A percentile compares a stretch with the other conserved stretches of the same genome.
phyloP scores from a whole-genome alignment of 2,113 vertebrate species.

The Oryzias javanicus region DNA sequence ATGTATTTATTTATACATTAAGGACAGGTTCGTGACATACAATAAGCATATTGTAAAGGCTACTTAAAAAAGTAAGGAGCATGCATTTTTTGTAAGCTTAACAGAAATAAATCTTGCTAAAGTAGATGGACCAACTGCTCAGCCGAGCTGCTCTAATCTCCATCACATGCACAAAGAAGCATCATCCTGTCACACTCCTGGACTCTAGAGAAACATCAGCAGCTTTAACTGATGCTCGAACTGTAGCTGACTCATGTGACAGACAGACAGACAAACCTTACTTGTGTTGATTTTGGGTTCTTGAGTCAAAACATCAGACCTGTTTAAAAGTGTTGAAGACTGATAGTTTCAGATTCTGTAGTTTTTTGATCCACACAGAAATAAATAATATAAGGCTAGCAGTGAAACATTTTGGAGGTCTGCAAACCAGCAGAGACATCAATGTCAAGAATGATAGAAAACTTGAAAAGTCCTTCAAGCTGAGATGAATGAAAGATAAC shows the following conservation, averaged over 20 bases:
- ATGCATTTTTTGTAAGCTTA: constrained; percentile 18
- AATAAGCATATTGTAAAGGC: neutral
- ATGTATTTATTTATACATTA: too few species aligned
- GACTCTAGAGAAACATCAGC: constrained; percentile 4
- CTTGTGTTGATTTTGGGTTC: too few species aligned
- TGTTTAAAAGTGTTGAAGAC: too few species aligned
- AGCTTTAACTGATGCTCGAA: neutral
- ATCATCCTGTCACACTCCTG: neutral
- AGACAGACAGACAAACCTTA: neutral
- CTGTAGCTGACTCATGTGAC: neutral
- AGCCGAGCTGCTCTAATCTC: constrained; percentile 30
- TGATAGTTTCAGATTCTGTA: too few species aligned
- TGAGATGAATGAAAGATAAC: too few species aligned
- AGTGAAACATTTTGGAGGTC: too few species aligned
- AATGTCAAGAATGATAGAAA: too few species aligned
- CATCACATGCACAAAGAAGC: constrained; percentile 37
- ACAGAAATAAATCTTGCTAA: constrained; percentile 33
- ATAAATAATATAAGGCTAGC: too few species aligned
- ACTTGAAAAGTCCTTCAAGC: too few species aligned
- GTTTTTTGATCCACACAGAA: too few species aligned
- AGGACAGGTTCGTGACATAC: neutral
- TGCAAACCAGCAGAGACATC: too few species aligned
- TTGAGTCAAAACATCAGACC: too few species aligned
- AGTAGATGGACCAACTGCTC: constrained; percentile 50
- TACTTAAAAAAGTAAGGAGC: constrained; percentile 3